phyloP scores from a whole-genome alignment of 2,888 invertebrate species.

The Anarsia innoxiella region DNA sequence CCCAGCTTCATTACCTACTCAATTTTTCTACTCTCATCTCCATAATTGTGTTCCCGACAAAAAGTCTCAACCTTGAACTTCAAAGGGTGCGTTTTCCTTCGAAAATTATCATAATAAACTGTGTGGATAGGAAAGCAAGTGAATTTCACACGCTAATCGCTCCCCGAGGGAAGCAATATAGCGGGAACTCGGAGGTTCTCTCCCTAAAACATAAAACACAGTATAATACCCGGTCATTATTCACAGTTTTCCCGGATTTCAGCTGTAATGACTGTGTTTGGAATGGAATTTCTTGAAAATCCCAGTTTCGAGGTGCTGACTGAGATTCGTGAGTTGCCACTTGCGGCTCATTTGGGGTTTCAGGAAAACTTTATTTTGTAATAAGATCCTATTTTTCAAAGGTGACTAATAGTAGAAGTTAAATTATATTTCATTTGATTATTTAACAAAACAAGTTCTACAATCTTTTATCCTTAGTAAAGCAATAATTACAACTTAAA shows the following conservation, averaged over 20 bases:
- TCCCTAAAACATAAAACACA: slow-evolving; percentile 49
- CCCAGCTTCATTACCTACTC: too few relatives aligned
- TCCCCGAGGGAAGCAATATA: slow-evolving; percentile 42
- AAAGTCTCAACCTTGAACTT: neutral
- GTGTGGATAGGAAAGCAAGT: slow-evolving; percentile 33
- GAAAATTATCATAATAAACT: slow-evolving; percentile 8
- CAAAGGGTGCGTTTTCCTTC: neutral
- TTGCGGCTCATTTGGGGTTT: too few relatives aligned
- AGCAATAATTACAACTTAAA: too few relatives aligned
- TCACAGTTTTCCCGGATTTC: slow-evolving; percentile 49
- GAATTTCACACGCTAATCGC: slow-evolving; percentile 55
- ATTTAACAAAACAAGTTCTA: too few relatives aligned
- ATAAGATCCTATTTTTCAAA: too few relatives aligned
- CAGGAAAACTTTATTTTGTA: too few relatives aligned
- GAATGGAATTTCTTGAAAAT: slow-evolving; percentile 42
- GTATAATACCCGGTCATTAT: slow-evolving; percentile 55
- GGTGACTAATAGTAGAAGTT: too few relatives aligned
- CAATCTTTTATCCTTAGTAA: too few relatives aligned
- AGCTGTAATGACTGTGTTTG: slow-evolving; percentile 50
- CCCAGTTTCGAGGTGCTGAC: neutral
- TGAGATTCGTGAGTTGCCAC: too few relatives aligned
- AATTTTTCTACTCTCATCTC: neutral
- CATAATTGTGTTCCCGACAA: neutral
- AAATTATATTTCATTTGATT: too few relatives aligned
- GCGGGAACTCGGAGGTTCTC: slow-evolving; percentile 45